Evolutionary conservation across 2,113 vertebrate genomes (phyloP), one percentile per base, ranked within the genome.

Genomic region (Trichechus manatus): DNA sequence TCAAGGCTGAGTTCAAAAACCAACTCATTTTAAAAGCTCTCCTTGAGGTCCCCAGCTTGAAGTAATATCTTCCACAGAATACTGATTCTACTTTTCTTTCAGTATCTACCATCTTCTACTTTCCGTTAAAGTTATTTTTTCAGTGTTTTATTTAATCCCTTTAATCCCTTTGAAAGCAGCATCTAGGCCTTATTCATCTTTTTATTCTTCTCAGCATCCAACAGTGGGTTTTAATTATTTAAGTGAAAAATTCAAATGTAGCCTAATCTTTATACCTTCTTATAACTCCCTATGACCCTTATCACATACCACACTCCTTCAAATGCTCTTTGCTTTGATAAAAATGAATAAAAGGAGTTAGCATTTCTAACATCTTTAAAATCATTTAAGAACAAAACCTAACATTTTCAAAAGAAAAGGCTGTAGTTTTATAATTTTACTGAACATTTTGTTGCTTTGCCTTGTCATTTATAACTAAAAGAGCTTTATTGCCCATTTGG

Each of bases 191-290:
- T 96, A 86, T 91, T 97, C 68, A 78, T 81, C 72, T 90, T 92
- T 97, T 96, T 79, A 91, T 94, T 92, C 56, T 92, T 87, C 72
- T 93, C 9, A 93, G 91, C 91, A 88, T 63, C 89, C 92, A 94
- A 95, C 89, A 93, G 93, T 39, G 96, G 74, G 33, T 83, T 89
- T 96, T 95, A 97, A 97, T 97, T 92, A 96, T 91, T 95, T 96
- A 95, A 95, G 81, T 88, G 93, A 97, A 94, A 97, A 94, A 96
- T 95, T 98, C 95, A 97, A 94, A 98, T 89, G 63, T 90, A 94
- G 47, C 23, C 64, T 94, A 95, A 96, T 82, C 95, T 63, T 88
- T 92, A 42, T n/a, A 94, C 94, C 61, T 89, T 95, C 79, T 59
- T 92, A n/a, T 47, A 95, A 92, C 70, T 80, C 66, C 59, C 93